Conservation (phyloP, 2,113 vertebrate species). For the Pachyramphus minor region DNA sequence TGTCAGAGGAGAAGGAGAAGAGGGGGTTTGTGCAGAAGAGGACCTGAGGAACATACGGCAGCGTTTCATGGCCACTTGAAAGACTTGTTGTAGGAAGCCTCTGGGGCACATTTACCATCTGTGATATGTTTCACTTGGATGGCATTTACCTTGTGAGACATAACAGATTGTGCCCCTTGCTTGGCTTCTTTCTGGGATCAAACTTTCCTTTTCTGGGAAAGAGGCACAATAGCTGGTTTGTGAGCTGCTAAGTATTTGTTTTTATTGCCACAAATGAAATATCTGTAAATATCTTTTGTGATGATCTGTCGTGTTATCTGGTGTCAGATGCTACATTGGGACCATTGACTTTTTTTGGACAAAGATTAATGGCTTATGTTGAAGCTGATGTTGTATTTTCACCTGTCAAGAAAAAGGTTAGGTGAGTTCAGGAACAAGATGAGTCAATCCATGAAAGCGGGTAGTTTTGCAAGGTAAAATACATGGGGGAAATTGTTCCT, state of each 20-base stretch:
- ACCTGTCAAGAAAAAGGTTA: conserved; percentile 21
- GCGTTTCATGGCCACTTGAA: background rate
- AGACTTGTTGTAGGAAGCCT: background rate
- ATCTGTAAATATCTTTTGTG: conserved; percentile 8
- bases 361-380: background rate
- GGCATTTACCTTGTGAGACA: background rate
- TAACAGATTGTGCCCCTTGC: background rate
- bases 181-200: background rate
- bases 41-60: background rate
- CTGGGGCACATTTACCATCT: background rate
- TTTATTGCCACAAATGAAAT: conserved; percentile 9
- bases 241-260: conserved; percentile 35
- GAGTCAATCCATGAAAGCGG: background rate
- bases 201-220: background rate
- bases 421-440: background rate
- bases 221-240: background rate
- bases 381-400: conserved; percentile 47
- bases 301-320: conserved; percentile 16
- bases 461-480: background rate
- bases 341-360: background rate
- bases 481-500: background rate
- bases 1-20: accelerated
- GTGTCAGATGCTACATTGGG: conserved; percentile 20
- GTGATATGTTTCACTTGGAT: background rate
- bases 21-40: background rate